Evolutionary conservation across 2,113 vertebrate genomes (phyloP).

Genomic region (Leptobrachium ailaonicum): DNA sequence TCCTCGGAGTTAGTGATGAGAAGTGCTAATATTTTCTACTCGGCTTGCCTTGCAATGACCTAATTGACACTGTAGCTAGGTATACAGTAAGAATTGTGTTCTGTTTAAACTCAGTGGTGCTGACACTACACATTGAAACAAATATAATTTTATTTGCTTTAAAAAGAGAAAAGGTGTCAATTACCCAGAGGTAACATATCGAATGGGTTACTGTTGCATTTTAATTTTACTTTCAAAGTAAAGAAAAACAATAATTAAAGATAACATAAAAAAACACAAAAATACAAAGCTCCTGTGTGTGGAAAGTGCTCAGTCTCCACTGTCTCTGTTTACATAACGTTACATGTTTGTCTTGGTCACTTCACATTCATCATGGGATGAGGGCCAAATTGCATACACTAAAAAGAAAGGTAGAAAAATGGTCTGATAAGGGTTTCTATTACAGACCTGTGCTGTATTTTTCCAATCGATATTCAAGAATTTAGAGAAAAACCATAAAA

Average conservation of each 20-base stretch:
- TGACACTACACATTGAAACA: background rate
- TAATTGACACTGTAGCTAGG: background rate
- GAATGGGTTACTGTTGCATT: background rate
- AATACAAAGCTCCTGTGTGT: background rate
- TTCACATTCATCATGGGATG: background rate
- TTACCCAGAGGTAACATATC: background rate
- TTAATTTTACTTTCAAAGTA: background rate
- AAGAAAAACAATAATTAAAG: background rate
- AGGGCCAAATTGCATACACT: background rate
- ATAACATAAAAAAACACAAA: background rate
- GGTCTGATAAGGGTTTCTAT: constrained; percentile 8
- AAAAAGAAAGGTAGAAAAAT: constrained; percentile 11
- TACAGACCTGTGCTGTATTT: constrained; percentile 4
- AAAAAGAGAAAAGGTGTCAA: constrained; percentile 56
- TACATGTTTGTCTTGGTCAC: background rate
- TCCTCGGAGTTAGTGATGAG: constrained; percentile 79
- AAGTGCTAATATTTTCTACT: constrained; percentile 88
- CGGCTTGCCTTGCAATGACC: constrained; percentile 36
- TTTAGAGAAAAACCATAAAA: constrained; percentile 12
- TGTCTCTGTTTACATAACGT: background rate
- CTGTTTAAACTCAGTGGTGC: no score
- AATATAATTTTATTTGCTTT: constrained; percentile 2
- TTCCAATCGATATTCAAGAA: constrained; percentile 15
- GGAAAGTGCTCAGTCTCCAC: background rate
- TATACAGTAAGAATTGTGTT: background rate